Conservation (phyloP, 2,797 vertebrate genomes). For the Mormyrops attenuatus region DNA sequence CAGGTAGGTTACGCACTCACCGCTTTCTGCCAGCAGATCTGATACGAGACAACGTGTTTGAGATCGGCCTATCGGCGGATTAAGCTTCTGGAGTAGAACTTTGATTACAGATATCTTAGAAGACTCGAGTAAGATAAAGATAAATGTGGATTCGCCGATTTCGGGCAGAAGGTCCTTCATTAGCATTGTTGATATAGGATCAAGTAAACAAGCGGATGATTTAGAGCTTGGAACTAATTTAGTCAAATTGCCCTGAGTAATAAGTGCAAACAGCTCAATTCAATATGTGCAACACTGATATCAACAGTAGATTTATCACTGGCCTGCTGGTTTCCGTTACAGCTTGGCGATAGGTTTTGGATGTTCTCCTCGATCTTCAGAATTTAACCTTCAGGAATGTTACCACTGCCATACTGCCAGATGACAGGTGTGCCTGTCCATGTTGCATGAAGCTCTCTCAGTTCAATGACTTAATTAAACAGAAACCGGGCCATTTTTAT, state of each 20-base stretch:
- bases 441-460: neutral
- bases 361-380: neutral
- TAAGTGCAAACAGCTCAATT: slow-evolving; percentile 8
- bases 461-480: neutral
- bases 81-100: neutral
- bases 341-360: neutral
- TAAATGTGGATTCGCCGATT: neutral
- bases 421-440: neutral
- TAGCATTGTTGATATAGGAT: slow-evolving; percentile 6
- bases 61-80: neutral
- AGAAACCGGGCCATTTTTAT: neutral
- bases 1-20: neutral
- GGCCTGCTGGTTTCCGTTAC: slow-evolving; percentile 1
- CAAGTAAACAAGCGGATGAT: slow-evolving; percentile 16
- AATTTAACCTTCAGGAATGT: neutral
- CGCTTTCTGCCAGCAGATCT: neutral
- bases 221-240: slow-evolving; percentile 5
- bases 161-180: slow-evolving; percentile 1
- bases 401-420: neutral
- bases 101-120: slow-evolving; percentile 13
- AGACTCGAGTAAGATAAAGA: slow-evolving; percentile 8
- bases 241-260: slow-evolving; percentile 1
- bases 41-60: neutral
- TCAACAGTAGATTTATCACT: slow-evolving; percentile 7
- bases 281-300: slow-evolving; percentile 9